Percentiles rank a stretch among this genome's conserved stretches.
These are phyloP conservation scores for Dolomedes plantarius DNA, from an alignment of 2,888 invertebrate genomes.

Conservation along the genomic window DNA sequence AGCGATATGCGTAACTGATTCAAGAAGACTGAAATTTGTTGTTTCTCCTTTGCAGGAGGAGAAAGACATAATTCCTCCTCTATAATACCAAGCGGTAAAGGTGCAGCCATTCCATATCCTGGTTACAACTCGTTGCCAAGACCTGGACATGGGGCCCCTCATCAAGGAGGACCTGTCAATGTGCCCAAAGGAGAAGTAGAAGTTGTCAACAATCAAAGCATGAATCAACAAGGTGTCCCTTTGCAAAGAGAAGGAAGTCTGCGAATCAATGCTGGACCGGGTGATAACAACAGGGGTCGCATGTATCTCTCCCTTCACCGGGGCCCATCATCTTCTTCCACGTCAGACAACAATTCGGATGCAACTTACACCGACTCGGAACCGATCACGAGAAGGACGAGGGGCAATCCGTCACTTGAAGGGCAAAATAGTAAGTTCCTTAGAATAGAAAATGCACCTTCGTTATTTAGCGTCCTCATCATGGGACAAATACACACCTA, in stretches of 20 bases:
- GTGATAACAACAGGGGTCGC: slow-evolving; percentile 34
- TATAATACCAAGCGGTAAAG: slow-evolving; percentile 22
- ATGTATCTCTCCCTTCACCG: slow-evolving; percentile 70
- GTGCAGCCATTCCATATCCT: slow-evolving; percentile 26
- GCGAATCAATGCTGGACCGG: neutral
- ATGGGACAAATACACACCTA: too few relatives aligned
- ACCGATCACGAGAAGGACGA: slow-evolving; percentile 60
- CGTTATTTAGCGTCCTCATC: too few relatives aligned
- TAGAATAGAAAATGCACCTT: too few relatives aligned
- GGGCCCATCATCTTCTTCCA: slow-evolving; percentile 72
- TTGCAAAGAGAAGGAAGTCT: slow-evolving; percentile 47
- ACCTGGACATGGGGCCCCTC: slow-evolving; percentile 35
- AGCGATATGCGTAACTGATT: too few relatives aligned
- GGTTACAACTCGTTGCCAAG: slow-evolving; percentile 56
- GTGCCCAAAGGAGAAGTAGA: slow-evolving; percentile 30
- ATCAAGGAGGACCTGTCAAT: neutral
- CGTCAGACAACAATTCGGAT: slow-evolving; percentile 73
- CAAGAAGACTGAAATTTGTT: too few relatives aligned
- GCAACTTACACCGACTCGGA: slow-evolving; percentile 72
- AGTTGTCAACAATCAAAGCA: slow-evolving; percentile 20
- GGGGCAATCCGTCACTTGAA: slow-evolving; percentile 53
- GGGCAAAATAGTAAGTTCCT: slow-evolving; percentile 71
- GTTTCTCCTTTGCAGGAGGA: neutral
- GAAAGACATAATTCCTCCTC: slow-evolving; percentile 28
- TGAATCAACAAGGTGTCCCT: slow-evolving; percentile 27